Base-by-base conservation (phyloP, 2,888 invertebrate genomes). In the Oligia fasciuncula region DNA sequence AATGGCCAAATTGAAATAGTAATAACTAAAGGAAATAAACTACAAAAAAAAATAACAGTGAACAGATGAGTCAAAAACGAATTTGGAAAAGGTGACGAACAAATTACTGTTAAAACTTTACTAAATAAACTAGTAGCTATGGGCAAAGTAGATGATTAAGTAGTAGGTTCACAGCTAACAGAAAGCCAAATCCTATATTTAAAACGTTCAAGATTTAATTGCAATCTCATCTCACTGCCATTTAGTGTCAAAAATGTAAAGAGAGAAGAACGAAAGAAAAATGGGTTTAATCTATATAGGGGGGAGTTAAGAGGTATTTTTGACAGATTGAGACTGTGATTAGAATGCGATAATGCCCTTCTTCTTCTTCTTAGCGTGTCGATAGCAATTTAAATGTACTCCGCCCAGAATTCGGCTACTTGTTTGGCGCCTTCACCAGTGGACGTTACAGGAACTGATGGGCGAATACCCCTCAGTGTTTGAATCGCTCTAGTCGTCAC, bases 11-110 rank as follows among this genome's bases (percentile, higher is more conserved):
- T 68, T 67, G 23, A 57, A 46, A 35, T n/a, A 40, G 17, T 54
- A 23, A n/a, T 62, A 23, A 40, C 29, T 46, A 29, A 62, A 29
- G 1, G 6, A 35, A 49, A 43, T 43, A 29, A 80, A 17, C 35
- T 62, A 35, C 51, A 46, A 77, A 40, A 78, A 46, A 77, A 40
- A 78, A 62, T 62, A 77, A 46, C 46, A 35, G 17, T 68, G 78
- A 62, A 51, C 23, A 68, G n/a, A 83, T 62, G n/a, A 62, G 23
- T 19, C 23, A 46, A 35, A 29, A 40, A 69, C 14, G 23, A 63
- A 68, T 57, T 78, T n/a, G 29, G 54, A 62, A 62, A 54, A n/a
- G 6, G 17, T 67, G 60, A 54, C 29, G 6, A 73, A n/a, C 8
- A 57, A 29, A 17, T 29, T 29, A 77, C 51, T 19, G 49, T 51